Base-by-base conservation (phyloP, 2,888 invertebrate species). In the Lasiommata megera region DNA sequence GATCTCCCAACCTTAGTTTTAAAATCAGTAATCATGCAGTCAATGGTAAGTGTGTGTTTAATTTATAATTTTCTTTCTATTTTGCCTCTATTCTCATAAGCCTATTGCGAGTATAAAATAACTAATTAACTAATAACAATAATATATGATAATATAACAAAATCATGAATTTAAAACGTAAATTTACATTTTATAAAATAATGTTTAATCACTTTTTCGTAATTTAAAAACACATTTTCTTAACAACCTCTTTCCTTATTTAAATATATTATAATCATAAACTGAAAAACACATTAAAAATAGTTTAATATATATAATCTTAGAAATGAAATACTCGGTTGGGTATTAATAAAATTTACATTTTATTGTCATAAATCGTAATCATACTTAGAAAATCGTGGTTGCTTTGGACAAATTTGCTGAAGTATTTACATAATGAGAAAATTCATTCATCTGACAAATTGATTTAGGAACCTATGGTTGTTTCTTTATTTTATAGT, bases 11-110 rank as follows among this genome's bases (percentile, higher is more conserved):
- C 64, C 68, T 73, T 83, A 83, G 76, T 69, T 79, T 78, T 73
- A 82, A 72, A 80, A 75, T 79, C 74, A 76, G 64, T 80, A 86
- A 88, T 90, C 89, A 90, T 90, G 89, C 88, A 89, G 87, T 88
- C 88, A 82, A 76, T 89, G 89, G 89, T 90, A 65, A 90, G 89
- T 88, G 64, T 52, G 65, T 89, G 88, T 88, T 65, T 54, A 34
- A 61, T 17, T 38, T 11, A 41, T 52, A 62, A 67, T 60, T 60
- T 57, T 60, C 61, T 65, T n/a, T n/a, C 54, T 41, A 61, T 16
- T 11, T 1, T 1, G 1, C 11, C 28, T 31, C 9, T 29, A 6
- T 3, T 31, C 29, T 29, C 6, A 16, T 3, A 31, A 31, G 6
- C 12, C 2, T 12, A 12, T 37, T 6, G 12, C n/a, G 14, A 14